A percentile compares a stretch with the other conserved stretches of the same genome.
phyloP scores from a whole-genome alignment of 2,888 invertebrate genomes.

The Temnothorax ravouxi region DNA sequence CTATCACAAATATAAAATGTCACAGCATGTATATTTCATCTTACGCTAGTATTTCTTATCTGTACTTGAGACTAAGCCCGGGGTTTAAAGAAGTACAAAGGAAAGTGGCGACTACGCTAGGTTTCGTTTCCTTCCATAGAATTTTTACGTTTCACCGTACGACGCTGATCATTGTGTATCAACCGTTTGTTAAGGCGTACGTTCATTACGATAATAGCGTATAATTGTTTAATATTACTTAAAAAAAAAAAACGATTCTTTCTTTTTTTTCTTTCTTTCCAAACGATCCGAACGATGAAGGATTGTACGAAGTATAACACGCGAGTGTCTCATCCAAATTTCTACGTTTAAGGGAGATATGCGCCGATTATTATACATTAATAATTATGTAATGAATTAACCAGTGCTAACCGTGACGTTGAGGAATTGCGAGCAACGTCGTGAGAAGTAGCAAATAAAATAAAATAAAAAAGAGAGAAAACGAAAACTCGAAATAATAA shows the following conservation, averaged over 20 bases:
- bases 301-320: conserved; percentile 64
- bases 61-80: conserved; percentile 62
- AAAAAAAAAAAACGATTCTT: conserved; percentile 37
- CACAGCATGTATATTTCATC: conserved; percentile 73
- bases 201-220: conserved; percentile 62
- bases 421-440: conserved; percentile 63
- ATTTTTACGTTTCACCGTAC: conserved; percentile 62
- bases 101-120: conserved; percentile 36
- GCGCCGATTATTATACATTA: conserved; percentile 69
- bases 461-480: conserved; percentile 21
- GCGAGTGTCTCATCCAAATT: conserved; percentile 67
- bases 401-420: conserved; percentile 74
- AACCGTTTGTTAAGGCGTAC: conserved; percentile 64
- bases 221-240: conserved; percentile 56
- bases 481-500: conserved; percentile 75
- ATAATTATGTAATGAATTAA: conserved; percentile 63
- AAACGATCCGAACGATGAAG: conserved; percentile 45
- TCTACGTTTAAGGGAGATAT: conserved; percentile 66
- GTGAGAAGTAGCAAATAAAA: conserved; percentile 72
- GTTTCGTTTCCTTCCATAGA: conserved; percentile 67
- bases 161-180: conserved; percentile 71
- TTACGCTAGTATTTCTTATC: conserved; percentile 60
- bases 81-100: conserved; percentile 68
- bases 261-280: conserved; percentile 57
- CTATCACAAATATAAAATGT: conserved; percentile 74